These are phyloP conservation scores for Anguilla marmorata DNA, from an alignment of 2,797 vertebrate species.

Conservation along the genomic window DNA sequence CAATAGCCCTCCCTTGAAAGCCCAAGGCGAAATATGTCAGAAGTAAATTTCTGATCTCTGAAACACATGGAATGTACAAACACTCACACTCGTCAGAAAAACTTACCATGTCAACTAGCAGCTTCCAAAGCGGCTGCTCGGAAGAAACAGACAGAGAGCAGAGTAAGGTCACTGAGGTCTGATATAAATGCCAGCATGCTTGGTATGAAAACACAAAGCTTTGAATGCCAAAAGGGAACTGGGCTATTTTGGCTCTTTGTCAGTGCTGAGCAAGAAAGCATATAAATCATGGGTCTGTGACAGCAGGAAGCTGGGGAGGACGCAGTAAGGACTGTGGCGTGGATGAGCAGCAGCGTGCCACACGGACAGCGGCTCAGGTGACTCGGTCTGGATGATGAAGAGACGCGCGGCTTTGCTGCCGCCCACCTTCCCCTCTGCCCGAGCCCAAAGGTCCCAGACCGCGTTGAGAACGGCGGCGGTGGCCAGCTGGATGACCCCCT, in stretches of 20 bases:
- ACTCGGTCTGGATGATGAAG: too few relatives aligned
- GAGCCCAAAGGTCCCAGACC: constrained; percentile 82
- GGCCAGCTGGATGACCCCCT: constrained; percentile 78
- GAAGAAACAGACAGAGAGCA: constrained; percentile 25
- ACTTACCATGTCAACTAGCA: constrained; percentile 79
- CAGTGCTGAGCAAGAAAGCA: not conserved
- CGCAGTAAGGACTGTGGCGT: not conserved
- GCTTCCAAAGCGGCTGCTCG: constrained; percentile 77
- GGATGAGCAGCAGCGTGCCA: not conserved
- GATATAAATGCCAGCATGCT: not conserved
- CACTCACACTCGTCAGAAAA: not conserved
- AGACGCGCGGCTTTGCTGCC: not conserved
- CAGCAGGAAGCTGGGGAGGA: not conserved
- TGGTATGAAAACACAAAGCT: not conserved
- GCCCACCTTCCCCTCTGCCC: constrained; percentile 74
- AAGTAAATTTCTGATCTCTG: not conserved
- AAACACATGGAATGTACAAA: not conserved
- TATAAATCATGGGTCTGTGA: not conserved
- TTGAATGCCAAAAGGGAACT: not conserved
- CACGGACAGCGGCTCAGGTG: not conserved
- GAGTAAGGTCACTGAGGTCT: not conserved
- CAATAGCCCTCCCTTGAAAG: not conserved
- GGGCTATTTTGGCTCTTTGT: not conserved
- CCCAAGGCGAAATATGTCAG: not conserved
- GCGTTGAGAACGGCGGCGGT: constrained; percentile 74